phyloP scores from a whole-genome alignment of 2,113 vertebrate genomes.

The Siniperca chuatsi region DNA sequence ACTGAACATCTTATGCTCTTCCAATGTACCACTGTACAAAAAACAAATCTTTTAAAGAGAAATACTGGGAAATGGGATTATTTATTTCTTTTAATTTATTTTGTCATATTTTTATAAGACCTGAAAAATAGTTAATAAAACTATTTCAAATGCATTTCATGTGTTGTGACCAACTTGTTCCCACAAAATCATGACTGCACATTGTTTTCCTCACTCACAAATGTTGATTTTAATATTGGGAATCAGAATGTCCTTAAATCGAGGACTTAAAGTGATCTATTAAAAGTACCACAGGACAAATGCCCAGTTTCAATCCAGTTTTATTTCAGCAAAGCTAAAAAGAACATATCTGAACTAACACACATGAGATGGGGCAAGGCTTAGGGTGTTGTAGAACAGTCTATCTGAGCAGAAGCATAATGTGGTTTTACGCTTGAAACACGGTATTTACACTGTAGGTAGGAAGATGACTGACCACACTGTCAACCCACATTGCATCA shows the following conservation, averaged over 20 bases:
- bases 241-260: not conserved
- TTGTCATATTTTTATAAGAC: constrained; percentile 99
- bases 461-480: constrained; percentile 42
- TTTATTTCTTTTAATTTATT: constrained; percentile 99
- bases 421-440: constrained; percentile 45
- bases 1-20: constrained; percentile 83
- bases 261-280: not conserved
- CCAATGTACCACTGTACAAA: constrained; percentile 86
- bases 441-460: constrained; percentile 50
- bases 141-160: constrained; percentile 79
- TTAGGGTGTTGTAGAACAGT: constrained; percentile 66
- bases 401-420: constrained; percentile 65
- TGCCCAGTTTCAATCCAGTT: constrained; percentile 66
- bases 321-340: constrained; percentile 80
- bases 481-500: constrained; percentile 54
- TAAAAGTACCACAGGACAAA: constrained; percentile 45
- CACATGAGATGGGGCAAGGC: constrained; percentile 62
- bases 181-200: not conserved
- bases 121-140: constrained; percentile 97
- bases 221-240: not conserved
- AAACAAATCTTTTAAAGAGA: constrained; percentile 78
- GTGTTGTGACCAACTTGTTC: constrained; percentile 38
- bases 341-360: constrained; percentile 62
- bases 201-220: not conserved
- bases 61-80: constrained; percentile 85